A percentile compares a stretch with the other conserved stretches of the same genome.
These are phyloP conservation scores for Callorhinus ursinus DNA, from an alignment of 2,113 vertebrate species.

Conservation along the genomic window DNA sequence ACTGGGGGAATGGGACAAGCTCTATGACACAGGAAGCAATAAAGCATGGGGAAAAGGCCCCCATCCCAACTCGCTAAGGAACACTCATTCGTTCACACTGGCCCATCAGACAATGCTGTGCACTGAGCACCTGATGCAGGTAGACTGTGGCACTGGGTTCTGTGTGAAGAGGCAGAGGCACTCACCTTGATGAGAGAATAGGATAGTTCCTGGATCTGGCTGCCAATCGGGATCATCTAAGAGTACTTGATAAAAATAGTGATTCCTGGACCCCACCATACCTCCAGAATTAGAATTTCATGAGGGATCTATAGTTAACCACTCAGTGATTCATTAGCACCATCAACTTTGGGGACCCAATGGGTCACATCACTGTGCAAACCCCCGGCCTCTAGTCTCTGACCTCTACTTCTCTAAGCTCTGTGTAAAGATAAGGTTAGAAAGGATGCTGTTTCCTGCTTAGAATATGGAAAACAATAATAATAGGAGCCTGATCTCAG, in stretches of 20 bases:
- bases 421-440: neutral
- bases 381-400: neutral
- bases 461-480: neutral
- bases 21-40: neutral
- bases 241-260: neutral
- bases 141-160: neutral
- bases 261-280: neutral
- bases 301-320: neutral
- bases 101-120: no score
- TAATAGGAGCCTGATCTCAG: neutral
- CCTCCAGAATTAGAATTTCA: neutral
- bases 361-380: neutral
- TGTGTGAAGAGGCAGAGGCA: neutral
- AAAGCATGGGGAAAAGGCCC: neutral
- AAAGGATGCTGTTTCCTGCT: neutral
- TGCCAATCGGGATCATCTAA: neutral
- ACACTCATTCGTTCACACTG: neutral
- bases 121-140: neutral
- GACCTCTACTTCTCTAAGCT: neutral
- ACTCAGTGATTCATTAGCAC: neutral
- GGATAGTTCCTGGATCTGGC: neutral
- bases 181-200: neutral
- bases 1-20: neutral
- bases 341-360: neutral
- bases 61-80: neutral